Evolutionary conservation across 2,888 invertebrate species (phyloP), one percentile per base, ranked within the genome.

Genomic region (Doris montereyensis): DNA sequence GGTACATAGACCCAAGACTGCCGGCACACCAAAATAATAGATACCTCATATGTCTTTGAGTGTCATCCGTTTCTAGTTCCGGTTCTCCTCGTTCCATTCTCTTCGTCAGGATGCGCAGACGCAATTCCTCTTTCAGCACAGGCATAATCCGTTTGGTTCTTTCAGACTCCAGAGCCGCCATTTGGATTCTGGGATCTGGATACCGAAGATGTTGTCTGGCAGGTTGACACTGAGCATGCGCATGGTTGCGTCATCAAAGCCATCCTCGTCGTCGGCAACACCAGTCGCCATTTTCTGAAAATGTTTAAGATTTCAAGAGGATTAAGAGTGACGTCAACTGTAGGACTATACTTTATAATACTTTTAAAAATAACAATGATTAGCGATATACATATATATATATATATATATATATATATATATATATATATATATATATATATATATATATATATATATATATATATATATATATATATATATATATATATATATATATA

Each of bases 131-230:
- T 67, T 79, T 79, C 34, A 79, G 34, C 4, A 79, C n/a, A 0
- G 79, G 79, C 24, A 70, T 75, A 26, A 79, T 58, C 79, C 75
- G 79, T 28, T 79, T 74, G 52, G 70, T 79, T 24, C 75, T 5
- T 28, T 75, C 79, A 35, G 58, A 30, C 24, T 79, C 79, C n/a
- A 57, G 58, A 24, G 67, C 1, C 21, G 79, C 79, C 60, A 26
- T 79, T 73, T 75, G 74, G 24, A 79, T 67, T 30, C 79, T 32
- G 5, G 79, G 79, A 70, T 79, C 75, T n/a, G 79, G 79, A 1
- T 35, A 35, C 52, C 32, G 75, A 79, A 79, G 13, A 58, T 68
- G 28, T 30, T 75, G 75, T 67, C 74, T 21, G 79, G 79, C 0
- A 79, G 75, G 21, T 79, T 79, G 13, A 75, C 79, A 28, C 74